A percentile compares a stretch with the other conserved stretches of the same genome.
Evolutionary conservation across 92 coral and sea anemone species (phyloP).

Genomic region (Virgularia gustaviana): DNA sequence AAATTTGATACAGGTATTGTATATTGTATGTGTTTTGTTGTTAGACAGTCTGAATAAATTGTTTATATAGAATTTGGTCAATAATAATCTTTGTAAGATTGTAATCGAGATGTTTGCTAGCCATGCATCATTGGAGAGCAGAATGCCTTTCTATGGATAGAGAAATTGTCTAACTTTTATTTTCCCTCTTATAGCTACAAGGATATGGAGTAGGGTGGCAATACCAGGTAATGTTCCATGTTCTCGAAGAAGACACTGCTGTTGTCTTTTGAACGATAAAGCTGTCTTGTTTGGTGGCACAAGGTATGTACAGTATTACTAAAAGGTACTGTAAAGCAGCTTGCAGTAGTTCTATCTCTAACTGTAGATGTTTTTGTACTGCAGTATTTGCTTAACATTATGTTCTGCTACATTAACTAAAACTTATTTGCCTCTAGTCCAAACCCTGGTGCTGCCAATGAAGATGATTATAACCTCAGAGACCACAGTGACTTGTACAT

Average conservation of each 20-base stretch:
- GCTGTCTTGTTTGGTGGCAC: constrained; percentile 89
- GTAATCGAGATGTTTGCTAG: too few relatives aligned
- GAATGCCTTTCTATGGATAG: too few relatives aligned
- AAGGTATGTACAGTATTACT: too few relatives aligned
- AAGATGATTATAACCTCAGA: constrained; percentile 78
- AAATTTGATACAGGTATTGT: constrained; percentile 68
- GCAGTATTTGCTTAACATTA: constrained; percentile 1
- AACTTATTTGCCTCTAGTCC: constrained; percentile 68
- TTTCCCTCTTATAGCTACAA: constrained; percentile 38
- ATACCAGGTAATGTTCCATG: constrained; percentile 75
- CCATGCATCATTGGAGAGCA: too few relatives aligned
- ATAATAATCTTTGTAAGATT: too few relatives aligned
- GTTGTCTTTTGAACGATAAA: constrained; percentile 69
- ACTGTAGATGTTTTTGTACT: not conserved
- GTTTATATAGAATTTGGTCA: too few relatives aligned
- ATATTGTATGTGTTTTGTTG: not conserved
- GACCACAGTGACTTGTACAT: constrained; percentile 87
- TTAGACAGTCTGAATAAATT: too few relatives aligned
- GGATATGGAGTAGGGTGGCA: constrained; percentile 63
- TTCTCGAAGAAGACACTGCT: constrained; percentile 87
- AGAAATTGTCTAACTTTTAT: too few relatives aligned
- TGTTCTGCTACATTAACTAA: too few relatives aligned
- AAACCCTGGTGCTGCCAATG: constrained; percentile 59
- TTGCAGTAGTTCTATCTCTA: not conserved
- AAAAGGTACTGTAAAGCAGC: not conserved